Evolutionary conservation across 2,113 vertebrate species (phyloP).

Genomic region (Merops nubicus): DNA sequence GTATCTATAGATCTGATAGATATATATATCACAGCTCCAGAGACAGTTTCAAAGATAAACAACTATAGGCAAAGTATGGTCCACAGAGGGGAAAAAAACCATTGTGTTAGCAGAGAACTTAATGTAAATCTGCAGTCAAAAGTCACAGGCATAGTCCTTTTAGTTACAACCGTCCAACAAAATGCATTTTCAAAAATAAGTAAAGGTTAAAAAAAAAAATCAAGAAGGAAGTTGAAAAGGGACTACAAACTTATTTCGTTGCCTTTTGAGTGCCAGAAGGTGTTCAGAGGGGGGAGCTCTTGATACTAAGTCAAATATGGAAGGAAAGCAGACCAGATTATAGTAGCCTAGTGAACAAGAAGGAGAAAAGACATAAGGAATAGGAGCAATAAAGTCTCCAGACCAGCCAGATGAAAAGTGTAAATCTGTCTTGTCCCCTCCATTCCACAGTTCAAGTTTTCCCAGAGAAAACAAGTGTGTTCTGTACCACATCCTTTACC

Average conservation of each 20-base stretch:
- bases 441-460: background rate
- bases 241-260: background rate
- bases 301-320: background rate
- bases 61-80: background rate
- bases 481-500: background rate
- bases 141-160: background rate
- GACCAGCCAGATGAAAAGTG: background rate
- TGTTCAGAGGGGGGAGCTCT: background rate
- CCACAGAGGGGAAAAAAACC: background rate
- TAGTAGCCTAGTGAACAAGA: background rate
- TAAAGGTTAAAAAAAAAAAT: background rate
- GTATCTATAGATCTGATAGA: background rate
- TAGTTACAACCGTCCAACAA: background rate
- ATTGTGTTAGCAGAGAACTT: background rate
- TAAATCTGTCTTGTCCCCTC: background rate
- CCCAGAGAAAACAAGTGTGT: background rate
- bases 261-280: background rate
- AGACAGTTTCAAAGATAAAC: background rate
- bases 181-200: background rate
- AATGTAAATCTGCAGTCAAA: background rate
- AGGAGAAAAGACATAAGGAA: background rate
- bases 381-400: background rate
- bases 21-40: background rate
- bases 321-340: background rate
- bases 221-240: background rate